Evolutionary conservation across 2,888 invertebrate genomes (phyloP).

Genomic region (Archips xylosteana): DNA sequence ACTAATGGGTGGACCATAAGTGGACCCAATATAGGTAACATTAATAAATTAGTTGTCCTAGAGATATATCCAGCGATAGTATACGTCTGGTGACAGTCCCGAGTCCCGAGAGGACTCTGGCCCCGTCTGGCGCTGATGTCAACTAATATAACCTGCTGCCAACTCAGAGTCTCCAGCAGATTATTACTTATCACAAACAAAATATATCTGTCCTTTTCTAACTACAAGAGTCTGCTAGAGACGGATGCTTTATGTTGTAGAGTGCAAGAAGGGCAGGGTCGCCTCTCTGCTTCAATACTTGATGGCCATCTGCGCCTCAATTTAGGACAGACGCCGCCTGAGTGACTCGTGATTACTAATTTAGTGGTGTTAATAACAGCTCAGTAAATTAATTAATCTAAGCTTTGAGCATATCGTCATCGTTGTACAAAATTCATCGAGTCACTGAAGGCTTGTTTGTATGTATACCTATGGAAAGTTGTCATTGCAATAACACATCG

Average conservation of each 20-base stretch:
- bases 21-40: constrained; percentile 21
- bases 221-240: background rate
- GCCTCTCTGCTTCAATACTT: constrained; percentile 66
- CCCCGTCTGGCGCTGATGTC: constrained; percentile 47
- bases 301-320: constrained; percentile 68
- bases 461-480: too few relatives aligned
- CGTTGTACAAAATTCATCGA: background rate
- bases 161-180: constrained; percentile 43
- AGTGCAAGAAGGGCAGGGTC: constrained; percentile 23
- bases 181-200: background rate
- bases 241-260: background rate
- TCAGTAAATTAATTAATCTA: background rate
- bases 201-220: background rate
- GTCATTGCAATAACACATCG: too few relatives aligned
- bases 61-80: constrained; percentile 21
- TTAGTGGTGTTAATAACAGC: constrained; percentile 51
- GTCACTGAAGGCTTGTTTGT: too few relatives aligned
- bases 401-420: background rate
- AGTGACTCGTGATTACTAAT: constrained; percentile 57
- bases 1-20: constrained; percentile 6
- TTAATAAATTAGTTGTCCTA: constrained; percentile 27
- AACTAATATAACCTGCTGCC: constrained; percentile 65
- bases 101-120: constrained; percentile 45
- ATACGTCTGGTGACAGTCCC: constrained; percentile 42
- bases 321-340: constrained; percentile 60